A percentile compares a stretch with the other conserved stretches of the same genome.
These are phyloP conservation scores for Hystrix cristata DNA, from an alignment of 2,113 vertebrate genomes.

Conservation along the genomic window DNA sequence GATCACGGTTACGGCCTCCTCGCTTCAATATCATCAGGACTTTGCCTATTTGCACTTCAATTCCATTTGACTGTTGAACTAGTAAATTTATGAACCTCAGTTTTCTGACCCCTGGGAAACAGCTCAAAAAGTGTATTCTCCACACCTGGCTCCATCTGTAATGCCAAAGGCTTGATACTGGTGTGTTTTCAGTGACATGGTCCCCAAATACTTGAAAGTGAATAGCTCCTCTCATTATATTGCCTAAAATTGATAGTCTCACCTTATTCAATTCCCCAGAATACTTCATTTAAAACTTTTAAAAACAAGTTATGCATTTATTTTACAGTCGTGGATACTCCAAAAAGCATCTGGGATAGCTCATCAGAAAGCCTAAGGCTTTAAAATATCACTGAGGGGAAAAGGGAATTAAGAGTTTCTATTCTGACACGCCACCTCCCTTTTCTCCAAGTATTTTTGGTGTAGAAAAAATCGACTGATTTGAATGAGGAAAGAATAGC, in stretches of 20 bases:
- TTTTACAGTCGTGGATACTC: not conserved
- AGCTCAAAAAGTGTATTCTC: not conserved
- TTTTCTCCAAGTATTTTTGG: not conserved
- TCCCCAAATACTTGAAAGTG: constrained; percentile 20
- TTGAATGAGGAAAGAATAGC: constrained; percentile 4
- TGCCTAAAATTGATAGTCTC: not conserved
- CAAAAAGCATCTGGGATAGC: not conserved
- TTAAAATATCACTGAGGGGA: not conserved
- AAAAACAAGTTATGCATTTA: constrained; percentile 19
- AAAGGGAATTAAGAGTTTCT: not conserved
- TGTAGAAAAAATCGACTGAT: not conserved
- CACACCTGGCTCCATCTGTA: not conserved
- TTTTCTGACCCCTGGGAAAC: constrained; percentile 41
- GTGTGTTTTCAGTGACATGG: constrained; percentile 17
- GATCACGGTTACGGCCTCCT: not conserved
- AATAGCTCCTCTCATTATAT: not conserved
- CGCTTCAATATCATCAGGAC: not conserved
- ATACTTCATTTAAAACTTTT: constrained; percentile 38
- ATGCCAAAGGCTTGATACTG: not conserved
- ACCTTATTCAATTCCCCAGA: not conserved
- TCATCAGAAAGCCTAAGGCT: not conserved
- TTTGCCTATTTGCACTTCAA: constrained; percentile 20
- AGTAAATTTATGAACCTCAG: constrained; percentile 28
- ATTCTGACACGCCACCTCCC: not conserved
- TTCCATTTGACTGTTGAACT: not conserved